Evolutionary conservation across 2,113 vertebrate species (phyloP), one percentile per base, ranked within the genome.

Genomic region (Todiramphus chloris): DNA sequence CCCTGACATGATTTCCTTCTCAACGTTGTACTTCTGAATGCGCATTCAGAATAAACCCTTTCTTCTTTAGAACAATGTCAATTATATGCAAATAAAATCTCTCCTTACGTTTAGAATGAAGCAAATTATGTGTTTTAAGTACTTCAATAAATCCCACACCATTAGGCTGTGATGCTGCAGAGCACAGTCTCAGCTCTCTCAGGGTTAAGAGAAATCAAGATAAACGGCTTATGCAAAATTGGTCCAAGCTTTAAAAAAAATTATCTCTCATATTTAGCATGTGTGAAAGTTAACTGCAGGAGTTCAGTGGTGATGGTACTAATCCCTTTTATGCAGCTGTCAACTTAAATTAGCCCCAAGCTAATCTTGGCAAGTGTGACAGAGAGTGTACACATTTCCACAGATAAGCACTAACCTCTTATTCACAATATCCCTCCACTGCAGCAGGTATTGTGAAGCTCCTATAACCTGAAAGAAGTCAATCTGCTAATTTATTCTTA

Each of bases 311-410:
- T 88, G 72, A 86, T 24, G 28, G 72, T 63, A 91, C 37, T 93
- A 97, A 97, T 97, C 84, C n/a, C 68, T 96, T 97, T 97, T 90
- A 94, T 87, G 91, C 84, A 96, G 87, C 72, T 96, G 96, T 86
- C 96, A 94, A 81, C 60, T 94, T 94, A 78, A 95, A 97, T 97
- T 90, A 96, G 75, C 89, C 89, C 84, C 56, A 85, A 81, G 50
- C 80, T 90, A 92, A 94, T 93, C 73, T 76, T 76, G 41, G 23
- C 62, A 74, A 95, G 89, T 37, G 60, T 85, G 92, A 91, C 90
- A 89, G 80, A 74, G 70, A 76, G 58, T 4, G 51, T 58, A 83
- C 56, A 86, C 63, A 67, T 60, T 91, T 94, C 64, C 87, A 90
- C 27, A 84, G 92, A 78, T 58, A 88, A 11, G 23, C 19, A 73